These are phyloP conservation scores for Hemiscyllium ocellatum DNA, from an alignment of 2,113 vertebrate genomes.

Conservation along the genomic window DNA sequence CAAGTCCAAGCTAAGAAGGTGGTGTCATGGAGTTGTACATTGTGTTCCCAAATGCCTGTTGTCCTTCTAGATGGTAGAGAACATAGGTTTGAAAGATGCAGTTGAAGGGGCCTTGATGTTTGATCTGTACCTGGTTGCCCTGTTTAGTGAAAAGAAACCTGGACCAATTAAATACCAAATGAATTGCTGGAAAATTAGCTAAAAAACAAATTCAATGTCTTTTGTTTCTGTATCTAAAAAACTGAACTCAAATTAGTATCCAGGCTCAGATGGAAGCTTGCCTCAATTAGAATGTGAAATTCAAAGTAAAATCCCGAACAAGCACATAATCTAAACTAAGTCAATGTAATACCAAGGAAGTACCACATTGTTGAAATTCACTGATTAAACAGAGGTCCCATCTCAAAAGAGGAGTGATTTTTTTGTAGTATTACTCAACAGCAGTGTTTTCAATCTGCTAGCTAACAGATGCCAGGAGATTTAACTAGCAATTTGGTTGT, in stretches of 20 bases:
- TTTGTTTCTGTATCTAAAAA: neutral
- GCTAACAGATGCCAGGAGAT: neutral
- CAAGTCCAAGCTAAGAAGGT: neutral
- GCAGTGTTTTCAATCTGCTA: neutral
- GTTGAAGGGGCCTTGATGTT: neutral
- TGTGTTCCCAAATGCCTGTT: neutral
- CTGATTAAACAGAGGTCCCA: neutral
- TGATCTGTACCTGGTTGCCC: neutral
- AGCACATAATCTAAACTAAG: neutral
- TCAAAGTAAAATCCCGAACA: neutral
- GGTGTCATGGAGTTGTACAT: neutral
- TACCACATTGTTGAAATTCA: neutral
- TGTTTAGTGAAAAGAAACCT: neutral
- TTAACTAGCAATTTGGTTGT: neutral
- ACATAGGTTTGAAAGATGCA: neutral
- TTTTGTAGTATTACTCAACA: neutral
- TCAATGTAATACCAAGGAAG: neutral
- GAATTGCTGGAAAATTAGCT: neutral
- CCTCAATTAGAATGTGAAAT: neutral
- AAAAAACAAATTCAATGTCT: neutral
- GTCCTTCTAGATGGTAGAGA: neutral
- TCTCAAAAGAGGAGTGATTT: too few relatives aligned
- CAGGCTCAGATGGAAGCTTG: neutral
- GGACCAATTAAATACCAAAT: neutral
- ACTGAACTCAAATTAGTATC: neutral